Evolutionary conservation across 2,113 vertebrate species (phyloP), one percentile per base, ranked within the genome.

Genomic region (Leucosticte australis): DNA sequence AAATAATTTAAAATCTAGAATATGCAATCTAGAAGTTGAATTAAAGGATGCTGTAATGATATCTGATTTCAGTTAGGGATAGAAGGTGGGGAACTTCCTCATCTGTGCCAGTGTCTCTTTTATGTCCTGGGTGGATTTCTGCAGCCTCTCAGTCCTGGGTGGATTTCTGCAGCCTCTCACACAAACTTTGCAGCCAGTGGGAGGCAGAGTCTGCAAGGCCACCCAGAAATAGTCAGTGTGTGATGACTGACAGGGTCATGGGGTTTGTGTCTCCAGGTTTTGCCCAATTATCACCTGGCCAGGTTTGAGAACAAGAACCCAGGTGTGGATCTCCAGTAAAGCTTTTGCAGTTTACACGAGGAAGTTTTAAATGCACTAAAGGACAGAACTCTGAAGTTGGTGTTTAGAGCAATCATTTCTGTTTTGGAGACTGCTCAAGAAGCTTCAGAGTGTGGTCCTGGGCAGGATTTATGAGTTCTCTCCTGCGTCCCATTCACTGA

Each of bases 191-290:
- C 31, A 53, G 39, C 39, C 60, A 53, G 11, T 30, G 37, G 31
- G 31, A 35, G 6, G 5, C 11, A 6, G 9, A 13, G 4, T 9
- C 71, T 70, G 20, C 47, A 49, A 24, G 35, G n/a, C 46, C 30
- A 15, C 39, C 23, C 0, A 0, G 33, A 49, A 47, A 8, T 0
- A 27, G 4, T 1, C 30, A 53, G 67, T 7, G 0, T 49, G 35
- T 79, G 65, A 5, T 1, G 9, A 4, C 7, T 52, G 37, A 30
- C 14, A 23, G 59, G 26, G 11, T 19, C 8, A 2, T 3, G 2
- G 15, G 46, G 41, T 13, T 62, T 3, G 20, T 13, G 10, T 7
- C 41, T 47, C 24, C 19, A 11, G 18, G 7, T 24, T 28, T 41
- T 37, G 37, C 31, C 39, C 28, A 30, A 22, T 42, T 7, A 47